Conservation (phyloP, 2,113 vertebrate genomes). For the Chionodraco myersi region DNA sequence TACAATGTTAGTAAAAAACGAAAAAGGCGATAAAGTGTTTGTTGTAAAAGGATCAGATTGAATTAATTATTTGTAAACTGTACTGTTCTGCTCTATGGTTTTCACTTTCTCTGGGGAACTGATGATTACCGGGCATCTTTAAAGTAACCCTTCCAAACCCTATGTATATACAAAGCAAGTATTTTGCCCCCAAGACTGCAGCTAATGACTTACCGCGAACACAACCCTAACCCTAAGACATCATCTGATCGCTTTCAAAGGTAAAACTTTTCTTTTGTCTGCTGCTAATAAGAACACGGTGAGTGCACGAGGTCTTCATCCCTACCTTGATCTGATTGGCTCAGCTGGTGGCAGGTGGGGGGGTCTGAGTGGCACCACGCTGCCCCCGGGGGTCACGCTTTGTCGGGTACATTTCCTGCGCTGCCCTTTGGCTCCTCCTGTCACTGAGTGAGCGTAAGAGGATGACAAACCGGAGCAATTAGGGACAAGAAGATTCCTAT, state of each 20-base stretch:
- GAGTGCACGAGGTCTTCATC: not conserved
- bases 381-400: not conserved
- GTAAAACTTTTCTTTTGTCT: slow-evolving; percentile 4
- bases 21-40: too few species aligned
- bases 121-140: too few species aligned
- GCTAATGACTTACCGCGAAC: too few species aligned
- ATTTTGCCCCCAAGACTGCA: too few species aligned
- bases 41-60: too few species aligned
- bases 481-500: slow-evolving; percentile 2
- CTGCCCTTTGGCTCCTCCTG: slow-evolving; percentile 34
- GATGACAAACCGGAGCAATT: slow-evolving; percentile 25
- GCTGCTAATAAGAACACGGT: not conserved
- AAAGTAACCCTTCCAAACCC: too few species aligned
- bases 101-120: too few species aligned
- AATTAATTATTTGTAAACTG: too few species aligned
- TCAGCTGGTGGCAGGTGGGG: slow-evolving; percentile 11
- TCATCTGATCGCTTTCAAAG: slow-evolving; percentile 14
- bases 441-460: slow-evolving; percentile 14
- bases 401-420: slow-evolving; percentile 16
- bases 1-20: too few species aligned
- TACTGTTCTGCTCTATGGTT: too few species aligned
- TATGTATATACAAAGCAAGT: too few species aligned
- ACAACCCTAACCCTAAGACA: not conserved
- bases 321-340: slow-evolving; percentile 11
- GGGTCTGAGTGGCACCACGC: slow-evolving; percentile 11